These are phyloP conservation scores for Rhabdomys pumilio DNA, from an alignment of 2,797 vertebrate genomes.

Conservation along the genomic window DNA sequence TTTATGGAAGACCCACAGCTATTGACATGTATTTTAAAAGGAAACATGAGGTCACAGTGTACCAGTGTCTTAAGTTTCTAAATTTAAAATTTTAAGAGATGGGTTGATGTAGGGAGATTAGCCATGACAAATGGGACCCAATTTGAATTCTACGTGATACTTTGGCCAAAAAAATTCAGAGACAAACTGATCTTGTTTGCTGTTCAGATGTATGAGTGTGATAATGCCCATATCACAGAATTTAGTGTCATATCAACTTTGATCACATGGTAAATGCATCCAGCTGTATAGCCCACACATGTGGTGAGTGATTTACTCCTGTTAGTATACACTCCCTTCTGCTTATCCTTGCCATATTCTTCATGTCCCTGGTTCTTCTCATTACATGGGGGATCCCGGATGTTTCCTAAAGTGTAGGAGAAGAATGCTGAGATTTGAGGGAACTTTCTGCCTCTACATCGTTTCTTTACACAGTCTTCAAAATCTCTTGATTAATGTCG, in stretches of 20 bases:
- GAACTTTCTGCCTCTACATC: background rate
- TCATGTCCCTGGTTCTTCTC: background rate
- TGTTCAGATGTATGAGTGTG: background rate
- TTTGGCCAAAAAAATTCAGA: background rate
- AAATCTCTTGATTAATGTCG: slow-evolving; percentile 64
- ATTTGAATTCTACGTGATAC: slow-evolving; percentile 7
- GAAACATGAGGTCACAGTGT: background rate
- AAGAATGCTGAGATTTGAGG: background rate
- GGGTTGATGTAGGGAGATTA: slow-evolving; percentile 20
- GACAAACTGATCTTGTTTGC: background rate
- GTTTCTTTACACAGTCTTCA: background rate
- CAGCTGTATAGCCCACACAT: background rate
- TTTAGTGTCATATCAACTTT: slow-evolving; percentile 40
- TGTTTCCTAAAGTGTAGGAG: slow-evolving; percentile 1
- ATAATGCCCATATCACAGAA: background rate
- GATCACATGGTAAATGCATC: background rate
- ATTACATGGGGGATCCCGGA: background rate
- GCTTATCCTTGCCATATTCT: background rate
- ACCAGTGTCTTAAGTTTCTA: slow-evolving; percentile 14
- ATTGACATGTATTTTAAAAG: slow-evolving; percentile 20
- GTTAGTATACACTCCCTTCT: rapidly evolving
- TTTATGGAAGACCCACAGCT: background rate
- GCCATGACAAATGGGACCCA: background rate
- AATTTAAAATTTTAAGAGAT: slow-evolving; percentile 38
- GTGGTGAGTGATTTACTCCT: background rate